These are phyloP conservation scores for Phenganax marumi DNA, from an alignment of 92 coral and sea anemone genomes.

Conservation along the genomic window DNA sequence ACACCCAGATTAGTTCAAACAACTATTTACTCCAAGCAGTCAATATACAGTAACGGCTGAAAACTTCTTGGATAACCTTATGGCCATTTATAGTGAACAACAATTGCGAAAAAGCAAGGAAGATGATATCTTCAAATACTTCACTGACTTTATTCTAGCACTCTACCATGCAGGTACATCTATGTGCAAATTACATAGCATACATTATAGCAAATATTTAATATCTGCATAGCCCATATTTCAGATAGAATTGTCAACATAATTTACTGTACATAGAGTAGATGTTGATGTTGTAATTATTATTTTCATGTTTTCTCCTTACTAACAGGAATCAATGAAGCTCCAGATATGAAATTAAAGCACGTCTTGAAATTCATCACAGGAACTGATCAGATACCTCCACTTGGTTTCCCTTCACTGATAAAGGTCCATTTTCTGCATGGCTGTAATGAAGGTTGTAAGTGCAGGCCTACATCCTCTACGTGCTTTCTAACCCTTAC, in stretches of 20 bases:
- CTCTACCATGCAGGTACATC: neutral
- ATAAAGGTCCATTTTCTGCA: neutral
- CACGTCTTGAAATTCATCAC: neutral
- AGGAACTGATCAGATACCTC: neutral
- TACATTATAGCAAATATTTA: too few species aligned
- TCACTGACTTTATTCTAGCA: too few species aligned
- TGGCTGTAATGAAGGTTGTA: neutral
- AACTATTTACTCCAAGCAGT: conserved; percentile 18
- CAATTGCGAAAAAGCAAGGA: too few species aligned
- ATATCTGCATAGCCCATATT: too few species aligned
- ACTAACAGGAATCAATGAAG: neutral
- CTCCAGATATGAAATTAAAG: neutral
- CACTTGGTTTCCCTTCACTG: neutral
- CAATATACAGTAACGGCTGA: too few species aligned
- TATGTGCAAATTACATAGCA: too few species aligned
- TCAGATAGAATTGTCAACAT: too few species aligned
- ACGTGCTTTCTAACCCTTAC: conserved; percentile 3
- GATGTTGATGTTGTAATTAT: neutral
- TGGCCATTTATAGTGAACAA: too few species aligned
- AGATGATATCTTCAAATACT: too few species aligned
- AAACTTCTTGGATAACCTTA: too few species aligned
- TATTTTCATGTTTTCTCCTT: neutral
- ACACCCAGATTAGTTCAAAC: conserved; percentile 45
- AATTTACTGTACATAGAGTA: too few species aligned
- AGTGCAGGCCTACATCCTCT: neutral